Evolutionary conservation across 2,888 invertebrate species (phyloP), one percentile per base, ranked within the genome.

Genomic region (Xylophagus ater): DNA sequence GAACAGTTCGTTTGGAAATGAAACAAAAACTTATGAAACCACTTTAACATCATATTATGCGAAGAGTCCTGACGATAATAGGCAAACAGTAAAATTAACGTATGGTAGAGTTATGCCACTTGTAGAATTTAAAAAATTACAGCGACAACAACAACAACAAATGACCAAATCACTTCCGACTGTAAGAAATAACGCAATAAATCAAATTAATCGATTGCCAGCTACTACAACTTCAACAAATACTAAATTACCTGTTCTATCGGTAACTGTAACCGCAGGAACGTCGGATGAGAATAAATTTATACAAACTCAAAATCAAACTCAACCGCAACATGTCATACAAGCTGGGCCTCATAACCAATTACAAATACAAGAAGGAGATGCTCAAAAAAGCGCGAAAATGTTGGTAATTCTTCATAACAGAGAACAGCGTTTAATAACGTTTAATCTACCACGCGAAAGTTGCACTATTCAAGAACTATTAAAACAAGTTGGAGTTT

Each of bases 381-480:
- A 39, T 20, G 25, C 30, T 12, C 48, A 47, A 37, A 53, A 58
- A n/a, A 81, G 81, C 10, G 83, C 82, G 7, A 76, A 81, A 59
- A 85, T 85, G 85, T 68, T 85, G 53, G 81, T 85, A 26, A 74
- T 83, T 47, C 65, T 84, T 38, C 75, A 76, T 51, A 81, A 76
- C 46, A 83, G 83, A 10, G 84, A 85, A 62, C 85, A 85, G 60
- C 73, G 85, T 55, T 68, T 85, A 43, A 85, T 85, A 38, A 84
- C 84, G 8, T 85, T 85, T 57, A 84, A 84, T 39, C 68, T 84
- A 50, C 85, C 85, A 6, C 78, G 81, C 53, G 84, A 85, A 58
- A 80, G 81, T 46, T 85, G 85, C 60, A 84, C 84, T 0, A 78
- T 85, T 37, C 80, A 82, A 59, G 84, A 85, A 66, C 75, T 85